Base-by-base conservation (phyloP, 2,113 vertebrate species). In the Ammodytes dubius region DNA sequence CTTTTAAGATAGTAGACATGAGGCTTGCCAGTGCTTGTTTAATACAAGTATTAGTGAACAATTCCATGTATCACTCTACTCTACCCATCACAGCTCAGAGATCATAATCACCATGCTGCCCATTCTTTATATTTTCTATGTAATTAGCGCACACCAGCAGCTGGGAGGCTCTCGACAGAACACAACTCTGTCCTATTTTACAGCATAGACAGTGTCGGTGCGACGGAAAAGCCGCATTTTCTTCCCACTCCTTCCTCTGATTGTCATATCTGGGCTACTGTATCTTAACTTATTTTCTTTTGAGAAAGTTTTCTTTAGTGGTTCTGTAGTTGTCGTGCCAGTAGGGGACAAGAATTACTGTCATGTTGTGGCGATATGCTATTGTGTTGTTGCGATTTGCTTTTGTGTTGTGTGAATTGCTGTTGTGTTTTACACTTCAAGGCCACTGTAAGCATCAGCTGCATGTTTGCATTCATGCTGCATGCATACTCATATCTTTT, bases 201-300 rank as follows among this genome's bases (percentile, higher is more conserved):
- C 11, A 46, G 40, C 57, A 47, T 35, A n/a, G 12, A 50, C 1
- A 11, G 42, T 61, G 14, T 40, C 61, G 15, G 42, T 14, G 37
- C 6, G 40, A 10, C 6, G 5, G n/a, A 50, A 50, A 52, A 53
- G 13, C 17, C 10, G 13, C 35, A 12, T 49, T 63, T 68, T 72
- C 39, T 56, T 53, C 53, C 19, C 17, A 42, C 45, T 14, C 67
- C 3, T 39, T 64, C 15, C 6, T 0, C 65, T 3, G n/a, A 75
- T 35, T 81, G 69, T 37, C 69, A 78, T 59, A 60, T 86, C 63
- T 7, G 81, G 58, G 45, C 40, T 83, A 43, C 57, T 45, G n/a
- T 46, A 61, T 17, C 46, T 58, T 71, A 7, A 58, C 50, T 68
- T 79, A 27, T 39, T 77, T 10, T 74, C 42, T 66, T 74, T 52